A percentile compares a stretch with the other conserved stretches of the same genome.
phyloP scores from a whole-genome alignment of 1,140 invertebrate species.

The Eueides isabella region DNA sequence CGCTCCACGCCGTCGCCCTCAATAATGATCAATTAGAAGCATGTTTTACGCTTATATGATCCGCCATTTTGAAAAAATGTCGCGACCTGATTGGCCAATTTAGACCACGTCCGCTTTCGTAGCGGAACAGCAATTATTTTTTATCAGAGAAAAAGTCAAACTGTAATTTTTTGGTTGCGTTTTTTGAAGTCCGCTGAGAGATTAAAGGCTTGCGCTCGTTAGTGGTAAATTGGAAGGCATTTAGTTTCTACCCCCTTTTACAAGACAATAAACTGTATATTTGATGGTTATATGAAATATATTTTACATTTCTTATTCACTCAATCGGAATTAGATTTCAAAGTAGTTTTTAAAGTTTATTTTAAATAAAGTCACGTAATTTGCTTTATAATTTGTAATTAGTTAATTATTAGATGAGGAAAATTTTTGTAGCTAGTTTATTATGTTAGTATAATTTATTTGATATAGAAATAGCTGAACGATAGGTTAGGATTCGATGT shows the following conservation, averaged over 20 bases:
- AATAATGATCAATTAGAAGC: constrained; percentile 47
- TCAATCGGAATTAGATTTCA: background rate
- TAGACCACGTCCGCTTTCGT: constrained; percentile 43
- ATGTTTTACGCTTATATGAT: constrained; percentile 41
- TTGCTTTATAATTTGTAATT: background rate
- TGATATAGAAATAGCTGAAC: no score
- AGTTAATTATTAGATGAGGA: no score
- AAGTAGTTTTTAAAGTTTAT: background rate
- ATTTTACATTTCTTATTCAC: background rate
- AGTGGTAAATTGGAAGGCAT: constrained; percentile 28
- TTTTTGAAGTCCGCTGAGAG: constrained; percentile 28
- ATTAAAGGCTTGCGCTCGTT: constrained; percentile 36
- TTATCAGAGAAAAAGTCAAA: constrained; percentile 38
- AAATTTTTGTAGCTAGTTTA: no score
- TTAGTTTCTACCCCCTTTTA: constrained; percentile 4
- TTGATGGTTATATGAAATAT: background rate
- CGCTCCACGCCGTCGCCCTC: constrained; percentile 12
- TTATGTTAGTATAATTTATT: no score
- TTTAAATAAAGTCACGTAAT: background rate
- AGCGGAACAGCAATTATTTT: constrained; percentile 49
- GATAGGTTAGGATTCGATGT: no score
- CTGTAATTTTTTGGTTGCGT: constrained; percentile 34
- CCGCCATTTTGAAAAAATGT: constrained; percentile 48
- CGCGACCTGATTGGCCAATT: constrained; percentile 48
- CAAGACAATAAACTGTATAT: background rate